These are phyloP conservation scores for Lepidochrysops patricia DNA, from an alignment of 2,888 invertebrate species.

Conservation along the genomic window DNA sequence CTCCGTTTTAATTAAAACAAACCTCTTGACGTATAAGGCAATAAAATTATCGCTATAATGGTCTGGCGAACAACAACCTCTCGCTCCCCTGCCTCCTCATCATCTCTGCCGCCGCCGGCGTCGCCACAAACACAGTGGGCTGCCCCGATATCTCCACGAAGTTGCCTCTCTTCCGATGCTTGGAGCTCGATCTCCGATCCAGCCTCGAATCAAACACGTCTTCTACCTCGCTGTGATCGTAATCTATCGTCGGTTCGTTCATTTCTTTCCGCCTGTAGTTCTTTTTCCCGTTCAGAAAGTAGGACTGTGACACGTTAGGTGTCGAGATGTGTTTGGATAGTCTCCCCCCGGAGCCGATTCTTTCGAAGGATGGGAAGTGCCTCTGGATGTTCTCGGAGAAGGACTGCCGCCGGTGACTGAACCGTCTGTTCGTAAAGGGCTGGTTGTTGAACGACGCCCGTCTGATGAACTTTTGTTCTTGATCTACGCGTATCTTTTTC, in stretches of 20 bases:
- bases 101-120: conserved; percentile 59
- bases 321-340: conserved; percentile 54
- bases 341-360: conserved; percentile 37
- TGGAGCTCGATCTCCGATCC: conserved; percentile 45
- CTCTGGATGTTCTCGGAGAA: conserved; percentile 63
- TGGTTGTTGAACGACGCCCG: conserved; percentile 60
- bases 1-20: not conserved
- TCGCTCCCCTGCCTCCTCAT: conserved; percentile 65
- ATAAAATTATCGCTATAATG: conserved; percentile 30
- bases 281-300: conserved; percentile 51
- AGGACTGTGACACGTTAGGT: conserved; percentile 53
- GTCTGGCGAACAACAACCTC: conserved; percentile 56
- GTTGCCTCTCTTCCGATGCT: conserved; percentile 37
- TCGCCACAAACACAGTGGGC: conserved; percentile 57
- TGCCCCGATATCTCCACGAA: conserved; percentile 59
- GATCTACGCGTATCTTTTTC: conserved; percentile 30
- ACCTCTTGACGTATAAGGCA: not conserved
- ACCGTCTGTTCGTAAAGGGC: conserved; percentile 44
- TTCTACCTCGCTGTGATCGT: conserved; percentile 66
- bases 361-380: conserved; percentile 53
- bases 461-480: conserved; percentile 44
- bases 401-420: conserved; percentile 51
- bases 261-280: conserved; percentile 51
- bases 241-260: conserved; percentile 63
- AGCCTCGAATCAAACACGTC: conserved; percentile 60